Evolutionary conservation across 2,797 vertebrate species (phyloP).

Genomic region (Tenualosa thibaudeaui): DNA sequence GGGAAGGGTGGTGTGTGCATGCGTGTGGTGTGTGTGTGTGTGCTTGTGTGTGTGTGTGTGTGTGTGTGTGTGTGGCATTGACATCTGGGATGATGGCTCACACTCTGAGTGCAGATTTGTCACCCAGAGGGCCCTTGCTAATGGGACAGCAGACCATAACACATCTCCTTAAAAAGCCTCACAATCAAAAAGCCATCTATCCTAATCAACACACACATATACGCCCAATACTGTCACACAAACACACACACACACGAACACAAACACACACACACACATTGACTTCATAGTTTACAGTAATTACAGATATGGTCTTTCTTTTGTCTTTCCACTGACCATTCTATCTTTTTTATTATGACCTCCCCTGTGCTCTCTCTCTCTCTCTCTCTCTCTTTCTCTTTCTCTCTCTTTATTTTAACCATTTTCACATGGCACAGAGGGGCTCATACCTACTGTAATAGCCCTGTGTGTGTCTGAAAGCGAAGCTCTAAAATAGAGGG

Average conservation of each 20-base stretch:
- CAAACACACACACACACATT: neutral
- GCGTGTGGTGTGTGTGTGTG: neutral
- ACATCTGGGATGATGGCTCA: neutral
- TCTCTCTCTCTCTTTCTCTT: neutral
- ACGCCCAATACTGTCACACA: neutral
- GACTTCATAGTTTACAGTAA: neutral
- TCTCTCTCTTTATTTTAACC: neutral
- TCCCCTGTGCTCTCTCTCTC: neutral
- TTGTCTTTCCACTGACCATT: neutral
- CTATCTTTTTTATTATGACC: neutral
- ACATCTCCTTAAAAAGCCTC: conserved; percentile 49
- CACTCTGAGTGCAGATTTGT: conserved; percentile 52
- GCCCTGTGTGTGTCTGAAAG: neutral
- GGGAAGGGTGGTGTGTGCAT: neutral
- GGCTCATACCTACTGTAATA: neutral
- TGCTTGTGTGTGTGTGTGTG: neutral
- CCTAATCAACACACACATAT: conserved; percentile 62
- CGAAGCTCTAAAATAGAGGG: neutral
- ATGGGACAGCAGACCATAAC: conserved; percentile 59
- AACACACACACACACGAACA: conserved; percentile 11
- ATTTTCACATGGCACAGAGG: neutral
- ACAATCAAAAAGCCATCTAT: conserved; percentile 74
- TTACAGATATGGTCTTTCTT: neutral
- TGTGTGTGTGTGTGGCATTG: neutral
- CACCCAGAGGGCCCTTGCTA: conserved; percentile 47